phyloP scores from a whole-genome alignment of 2,888 invertebrate species.

The Lingula anatina region DNA sequence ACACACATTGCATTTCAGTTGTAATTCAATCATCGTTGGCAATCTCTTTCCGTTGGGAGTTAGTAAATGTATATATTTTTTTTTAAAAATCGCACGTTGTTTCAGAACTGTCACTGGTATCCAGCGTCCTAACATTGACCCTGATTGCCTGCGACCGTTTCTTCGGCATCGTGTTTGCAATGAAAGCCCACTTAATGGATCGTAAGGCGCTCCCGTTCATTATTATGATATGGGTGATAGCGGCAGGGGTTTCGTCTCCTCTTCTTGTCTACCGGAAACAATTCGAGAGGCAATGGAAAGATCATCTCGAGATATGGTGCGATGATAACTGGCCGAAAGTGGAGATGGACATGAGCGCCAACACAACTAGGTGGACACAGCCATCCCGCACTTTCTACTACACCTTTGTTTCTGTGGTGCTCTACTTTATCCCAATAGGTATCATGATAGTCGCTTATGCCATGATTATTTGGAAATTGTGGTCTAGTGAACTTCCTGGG shows the following conservation, averaged over 20 bases:
- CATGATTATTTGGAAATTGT: constrained; percentile 66
- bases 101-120: constrained; percentile 66
- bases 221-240: constrained; percentile 63
- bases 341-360: constrained; percentile 10
- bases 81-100: no score
- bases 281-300: constrained; percentile 69
- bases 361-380: constrained; percentile 9
- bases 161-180: constrained; percentile 71
- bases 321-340: constrained; percentile 57
- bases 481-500: constrained; percentile 49
- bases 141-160: constrained; percentile 77
- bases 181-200: constrained; percentile 66
- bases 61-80: no score
- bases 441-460: constrained; percentile 71
- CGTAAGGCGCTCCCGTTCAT: constrained; percentile 65
- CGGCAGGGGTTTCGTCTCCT: constrained; percentile 60
- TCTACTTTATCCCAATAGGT: constrained; percentile 73
- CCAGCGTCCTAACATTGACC: constrained; percentile 72
- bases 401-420: constrained; percentile 68
- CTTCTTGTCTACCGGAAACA: constrained; percentile 46
- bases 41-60: no score
- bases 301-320: constrained; percentile 73
- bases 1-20: no score
- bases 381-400: constrained; percentile 67
- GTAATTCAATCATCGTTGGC: no score